Evolutionary conservation across 2,797 vertebrate genomes (phyloP), one percentile per base, ranked within the genome.

Genomic region (Huso huso): DNA sequence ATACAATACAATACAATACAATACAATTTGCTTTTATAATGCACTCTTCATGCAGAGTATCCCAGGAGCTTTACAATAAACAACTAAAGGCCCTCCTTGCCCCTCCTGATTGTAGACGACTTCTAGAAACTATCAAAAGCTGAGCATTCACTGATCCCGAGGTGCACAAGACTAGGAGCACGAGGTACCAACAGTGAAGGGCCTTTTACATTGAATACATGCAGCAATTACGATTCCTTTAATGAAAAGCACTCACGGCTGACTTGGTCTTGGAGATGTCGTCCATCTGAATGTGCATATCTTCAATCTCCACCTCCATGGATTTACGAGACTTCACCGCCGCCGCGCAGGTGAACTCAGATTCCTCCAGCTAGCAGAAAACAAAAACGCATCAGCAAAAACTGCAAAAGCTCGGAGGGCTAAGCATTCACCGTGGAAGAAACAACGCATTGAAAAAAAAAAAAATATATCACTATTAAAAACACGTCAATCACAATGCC

Each of bases 241-340:
- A 37, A 37, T 37, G 2, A 37, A 49, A 48, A 15, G 15, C 48
- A 88, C 94, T 91, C 66, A 99, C 96, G 68, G 86, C 86, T 58
- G 89, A 90, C 77, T 98, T 99, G 55, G 93, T 80, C 82, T 97
- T 98, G 76, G 93, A 84, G 37, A 98, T 92, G 76, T 99, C 96
- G 0, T 98, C 96, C 6, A 97, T 97, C 84, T 99, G 96, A 71
- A 98, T 84, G 62, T 99, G 96, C 60, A 99, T 87, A 80, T 99
- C 96, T 77, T 98, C 96, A 0, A 98, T 96, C 83, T 99, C 96
- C 77, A 93, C 93, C 78, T 99, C 96, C 95, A 99, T 97, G 6
- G 93, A 92, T 75, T 97, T 98, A 1, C 95, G 91, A 2, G 95
- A 93, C 77, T 99, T 99, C 13, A 99, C 95, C 0, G 96, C 93